Conservation (phyloP, 2,888 invertebrate genomes). For the Acleris emargana region DNA sequence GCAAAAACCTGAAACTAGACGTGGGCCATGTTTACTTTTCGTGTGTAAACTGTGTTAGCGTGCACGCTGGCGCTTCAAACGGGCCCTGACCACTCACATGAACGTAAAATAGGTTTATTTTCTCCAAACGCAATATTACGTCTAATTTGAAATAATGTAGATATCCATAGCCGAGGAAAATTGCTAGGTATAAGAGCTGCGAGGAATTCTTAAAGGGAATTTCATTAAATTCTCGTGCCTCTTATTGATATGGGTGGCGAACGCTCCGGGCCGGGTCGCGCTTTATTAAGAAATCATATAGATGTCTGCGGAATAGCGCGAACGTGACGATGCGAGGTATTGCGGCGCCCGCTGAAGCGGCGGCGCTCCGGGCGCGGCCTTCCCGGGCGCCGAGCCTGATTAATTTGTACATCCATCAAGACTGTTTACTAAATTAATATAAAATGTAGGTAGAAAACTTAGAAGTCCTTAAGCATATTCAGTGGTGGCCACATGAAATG, state of each 20-base stretch:
- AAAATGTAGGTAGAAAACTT: too few relatives aligned
- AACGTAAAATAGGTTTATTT: slow-evolving; percentile 33
- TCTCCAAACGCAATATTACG: slow-evolving; percentile 34
- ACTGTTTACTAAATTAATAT: too few relatives aligned
- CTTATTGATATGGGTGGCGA: slow-evolving; percentile 80
- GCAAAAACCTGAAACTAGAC: neutral
- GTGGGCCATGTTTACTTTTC: slow-evolving; percentile 3
- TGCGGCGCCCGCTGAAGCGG: slow-evolving; percentile 42
- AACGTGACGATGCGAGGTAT: slow-evolving; percentile 77
- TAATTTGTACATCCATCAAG: neutral
- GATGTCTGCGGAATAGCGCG: slow-evolving; percentile 69
- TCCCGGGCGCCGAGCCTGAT: slow-evolving; percentile 3
- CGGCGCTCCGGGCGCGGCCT: neutral
- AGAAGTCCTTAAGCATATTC: too few relatives aligned
- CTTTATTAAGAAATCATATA: slow-evolving; percentile 82
- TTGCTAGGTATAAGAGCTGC: slow-evolving; percentile 58
- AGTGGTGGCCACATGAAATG: too few relatives aligned
- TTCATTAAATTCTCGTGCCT: slow-evolving; percentile 55
- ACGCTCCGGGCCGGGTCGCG: slow-evolving; percentile 67
- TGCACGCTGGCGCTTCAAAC: slow-evolving; percentile 22
- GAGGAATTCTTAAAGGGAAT: slow-evolving; percentile 65
- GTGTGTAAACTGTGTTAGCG: slow-evolving; percentile 24
- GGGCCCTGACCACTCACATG: slow-evolving; percentile 14
- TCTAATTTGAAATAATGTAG: slow-evolving; percentile 56
- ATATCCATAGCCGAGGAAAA: slow-evolving; percentile 52